phyloP scores from a whole-genome alignment of 2,113 vertebrate genomes.

The Lampris megalopsis region DNA sequence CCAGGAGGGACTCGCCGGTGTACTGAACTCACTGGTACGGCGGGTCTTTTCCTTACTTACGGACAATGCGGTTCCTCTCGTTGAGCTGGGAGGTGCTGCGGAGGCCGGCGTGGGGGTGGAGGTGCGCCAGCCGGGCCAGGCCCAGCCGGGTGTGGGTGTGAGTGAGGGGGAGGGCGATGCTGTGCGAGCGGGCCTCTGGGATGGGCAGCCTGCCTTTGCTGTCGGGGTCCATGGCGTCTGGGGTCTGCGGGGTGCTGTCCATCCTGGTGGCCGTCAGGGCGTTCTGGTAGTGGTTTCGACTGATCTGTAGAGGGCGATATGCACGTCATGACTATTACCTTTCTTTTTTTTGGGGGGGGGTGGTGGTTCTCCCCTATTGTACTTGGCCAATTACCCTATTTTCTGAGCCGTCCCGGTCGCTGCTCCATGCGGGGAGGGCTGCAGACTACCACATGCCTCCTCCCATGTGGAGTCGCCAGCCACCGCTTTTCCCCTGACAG shows the following conservation, averaged over 20 bases:
- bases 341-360: too few species aligned
- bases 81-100: slow-evolving; percentile 83
- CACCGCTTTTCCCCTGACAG: too few species aligned
- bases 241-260: slow-evolving; percentile 96
- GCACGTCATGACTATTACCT: not conserved
- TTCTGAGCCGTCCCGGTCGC: too few species aligned
- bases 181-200: slow-evolving; percentile 78
- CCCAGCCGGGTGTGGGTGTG: slow-evolving; percentile 71
- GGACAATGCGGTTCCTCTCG: slow-evolving; percentile 85
- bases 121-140: slow-evolving; percentile 75
- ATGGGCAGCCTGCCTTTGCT: slow-evolving; percentile 64
- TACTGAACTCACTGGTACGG: too few species aligned
- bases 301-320: slow-evolving; percentile 83
- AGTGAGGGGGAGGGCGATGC: slow-evolving; percentile 79
- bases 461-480: too few species aligned
- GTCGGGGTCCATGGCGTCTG: slow-evolving; percentile 81
- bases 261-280: slow-evolving; percentile 92
- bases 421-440: too few species aligned
- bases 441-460: too few species aligned
- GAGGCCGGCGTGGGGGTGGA: slow-evolving; percentile 73
- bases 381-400: too few species aligned
- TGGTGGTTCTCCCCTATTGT: too few species aligned
- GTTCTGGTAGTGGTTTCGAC: slow-evolving; percentile 95
- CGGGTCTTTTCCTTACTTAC: slow-evolving; percentile 68
- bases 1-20: too few species aligned